A percentile compares a stretch with the other conserved stretches of the same genome.
phyloP scores from a whole-genome alignment of 2,888 invertebrate species.

The Cataglyphis rosenhaueri region DNA sequence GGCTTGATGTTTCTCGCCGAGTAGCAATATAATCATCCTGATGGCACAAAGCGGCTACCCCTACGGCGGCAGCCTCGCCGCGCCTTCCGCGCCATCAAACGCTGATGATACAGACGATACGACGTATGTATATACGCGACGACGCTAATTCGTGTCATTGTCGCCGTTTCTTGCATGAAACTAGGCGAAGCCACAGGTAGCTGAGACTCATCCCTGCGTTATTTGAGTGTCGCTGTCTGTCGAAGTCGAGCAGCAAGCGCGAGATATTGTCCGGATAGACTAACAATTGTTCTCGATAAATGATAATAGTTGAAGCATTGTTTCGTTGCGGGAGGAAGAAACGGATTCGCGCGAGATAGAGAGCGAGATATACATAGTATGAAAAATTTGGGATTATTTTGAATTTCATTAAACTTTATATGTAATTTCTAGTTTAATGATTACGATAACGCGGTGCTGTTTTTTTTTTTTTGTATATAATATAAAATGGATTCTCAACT shows the following conservation, averaged over 20 bases:
- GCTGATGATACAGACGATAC: constrained; percentile 85
- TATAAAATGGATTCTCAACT: no score
- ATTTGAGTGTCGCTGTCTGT: constrained; percentile 31
- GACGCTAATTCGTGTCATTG: constrained; percentile 82
- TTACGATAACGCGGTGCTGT: neutral
- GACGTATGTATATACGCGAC: constrained; percentile 77
- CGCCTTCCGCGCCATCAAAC: constrained; percentile 80
- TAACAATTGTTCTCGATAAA: constrained; percentile 24
- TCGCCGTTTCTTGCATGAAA: constrained; percentile 76
- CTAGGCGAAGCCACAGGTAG: constrained; percentile 82
- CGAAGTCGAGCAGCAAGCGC: constrained; percentile 7
- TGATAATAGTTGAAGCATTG: constrained; percentile 18
- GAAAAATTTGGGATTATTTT: neutral
- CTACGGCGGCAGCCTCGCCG: constrained; percentile 71
- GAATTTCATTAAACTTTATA: neutral
- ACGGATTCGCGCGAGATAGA: neutral
- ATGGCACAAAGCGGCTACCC: constrained; percentile 83
- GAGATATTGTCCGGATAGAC: constrained; percentile 55
- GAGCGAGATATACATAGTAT: neutral
- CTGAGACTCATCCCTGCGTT: constrained; percentile 59
- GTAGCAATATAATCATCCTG: constrained; percentile 84
- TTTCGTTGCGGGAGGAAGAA: neutral
- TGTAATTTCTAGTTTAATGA: neutral
- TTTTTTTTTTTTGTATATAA: neutral
- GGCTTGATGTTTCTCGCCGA: constrained; percentile 80